Evolutionary conservation across 2,888 invertebrate genomes (phyloP).

Genomic region (Cremastinae sp.): DNA sequence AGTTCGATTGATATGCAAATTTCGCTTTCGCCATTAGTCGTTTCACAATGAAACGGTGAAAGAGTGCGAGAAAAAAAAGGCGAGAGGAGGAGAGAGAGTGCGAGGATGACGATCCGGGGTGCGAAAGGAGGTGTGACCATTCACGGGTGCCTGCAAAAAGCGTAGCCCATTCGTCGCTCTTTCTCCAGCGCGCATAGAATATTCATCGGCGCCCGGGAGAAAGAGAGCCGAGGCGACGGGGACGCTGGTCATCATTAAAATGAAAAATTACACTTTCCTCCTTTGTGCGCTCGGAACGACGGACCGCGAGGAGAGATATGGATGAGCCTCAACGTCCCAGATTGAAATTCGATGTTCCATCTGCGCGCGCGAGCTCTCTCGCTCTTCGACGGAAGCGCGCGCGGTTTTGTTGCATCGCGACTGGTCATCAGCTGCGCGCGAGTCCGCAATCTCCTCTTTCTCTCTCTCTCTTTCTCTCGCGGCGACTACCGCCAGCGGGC

Average conservation of each 20-base stretch:
- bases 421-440: conserved; percentile 66
- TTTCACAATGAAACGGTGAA: conserved; percentile 38
- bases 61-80: conserved; percentile 62
- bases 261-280: conserved; percentile 76
- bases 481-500: conserved; percentile 60
- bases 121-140: conserved; percentile 73
- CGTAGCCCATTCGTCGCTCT: conserved; percentile 56
- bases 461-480: no score
- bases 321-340: conserved; percentile 61
- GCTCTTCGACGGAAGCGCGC: conserved; percentile 13
- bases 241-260: conserved; percentile 74
- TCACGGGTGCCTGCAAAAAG: conserved; percentile 69
- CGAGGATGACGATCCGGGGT: no score
- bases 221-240: conserved; percentile 41
- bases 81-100: conserved; percentile 19
- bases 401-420: conserved; percentile 30
- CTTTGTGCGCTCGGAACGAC: conserved; percentile 45
- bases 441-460: conserved; percentile 12
- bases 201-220: conserved; percentile 63
- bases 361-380: conserved; percentile 50
- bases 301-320: conserved; percentile 41
- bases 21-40: conserved; percentile 71
- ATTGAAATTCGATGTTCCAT: conserved; percentile 72
- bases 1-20: conserved; percentile 77
- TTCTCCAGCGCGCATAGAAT: conserved; percentile 10